Evolutionary conservation across 2,797 vertebrate species (phyloP).

Genomic region (Gallinago solitaria): DNA sequence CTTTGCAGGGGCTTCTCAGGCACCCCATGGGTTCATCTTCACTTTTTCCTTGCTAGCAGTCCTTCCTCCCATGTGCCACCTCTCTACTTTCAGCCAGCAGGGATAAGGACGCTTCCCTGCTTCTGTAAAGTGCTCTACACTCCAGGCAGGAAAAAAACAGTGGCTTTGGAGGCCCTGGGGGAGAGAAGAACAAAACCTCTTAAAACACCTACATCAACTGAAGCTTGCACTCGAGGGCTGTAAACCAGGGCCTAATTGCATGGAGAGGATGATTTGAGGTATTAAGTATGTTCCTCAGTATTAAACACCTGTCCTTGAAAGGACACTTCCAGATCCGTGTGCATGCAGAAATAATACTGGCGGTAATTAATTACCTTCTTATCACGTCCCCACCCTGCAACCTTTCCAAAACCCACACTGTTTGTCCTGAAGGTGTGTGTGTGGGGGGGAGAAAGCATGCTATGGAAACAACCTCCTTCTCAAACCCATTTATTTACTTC

Average conservation of each 20-base stretch:
- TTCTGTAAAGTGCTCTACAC: not conserved
- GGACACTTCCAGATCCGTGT: not conserved
- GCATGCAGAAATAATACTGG: not conserved
- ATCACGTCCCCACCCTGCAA: not conserved
- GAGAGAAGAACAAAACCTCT: not conserved
- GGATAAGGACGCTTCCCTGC: not conserved
- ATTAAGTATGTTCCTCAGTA: not conserved
- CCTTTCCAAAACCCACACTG: not conserved
- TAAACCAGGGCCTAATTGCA: not conserved
- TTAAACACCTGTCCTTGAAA: conserved; percentile 42
- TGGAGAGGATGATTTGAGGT: not conserved
- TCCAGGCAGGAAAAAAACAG: not conserved
- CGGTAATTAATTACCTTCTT: not conserved
- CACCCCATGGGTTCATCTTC: not conserved
- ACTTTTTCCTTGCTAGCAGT: rapidly evolving
- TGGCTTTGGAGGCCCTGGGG: not conserved
- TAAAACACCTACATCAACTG: not conserved
- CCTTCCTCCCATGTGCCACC: not conserved
- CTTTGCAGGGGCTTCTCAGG: not conserved
- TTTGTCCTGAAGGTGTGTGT: not conserved
- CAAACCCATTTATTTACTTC: not conserved
- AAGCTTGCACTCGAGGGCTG: conserved; percentile 1
- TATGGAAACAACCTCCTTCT: not conserved
- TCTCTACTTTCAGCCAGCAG: not conserved
- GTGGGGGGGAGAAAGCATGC: too few species aligned